These are phyloP conservation scores for Nasonia giraulti DNA, from an alignment of 1,140 invertebrate species.

Conservation along the genomic window DNA sequence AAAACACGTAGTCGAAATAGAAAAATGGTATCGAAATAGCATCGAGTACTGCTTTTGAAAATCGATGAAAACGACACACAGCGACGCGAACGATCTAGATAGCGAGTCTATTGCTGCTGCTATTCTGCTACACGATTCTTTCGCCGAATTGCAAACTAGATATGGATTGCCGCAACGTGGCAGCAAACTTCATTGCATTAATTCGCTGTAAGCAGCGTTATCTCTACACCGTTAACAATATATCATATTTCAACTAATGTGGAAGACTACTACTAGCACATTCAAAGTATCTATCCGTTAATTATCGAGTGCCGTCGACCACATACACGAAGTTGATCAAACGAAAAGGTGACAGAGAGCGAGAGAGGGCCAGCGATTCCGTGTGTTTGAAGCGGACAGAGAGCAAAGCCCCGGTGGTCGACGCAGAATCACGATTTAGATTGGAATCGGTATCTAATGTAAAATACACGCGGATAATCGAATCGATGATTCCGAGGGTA, in stretches of 20 bases:
- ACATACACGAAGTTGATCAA: background rate
- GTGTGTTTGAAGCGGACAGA: background rate
- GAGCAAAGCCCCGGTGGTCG: background rate
- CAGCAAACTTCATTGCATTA: no score
- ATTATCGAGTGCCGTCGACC: background rate
- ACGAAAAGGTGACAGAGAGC: background rate
- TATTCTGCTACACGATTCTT: no score
- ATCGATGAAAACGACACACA: no score
- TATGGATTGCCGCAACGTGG: background rate
- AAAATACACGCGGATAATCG: slow-evolving; percentile 40
- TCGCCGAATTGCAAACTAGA: background rate
- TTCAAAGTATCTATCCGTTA: background rate
- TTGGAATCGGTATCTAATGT: slow-evolving; percentile 39
- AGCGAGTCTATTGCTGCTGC: no score
- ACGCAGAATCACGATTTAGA: background rate
- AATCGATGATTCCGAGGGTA: slow-evolving; percentile 23
- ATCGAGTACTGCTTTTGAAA: no score
- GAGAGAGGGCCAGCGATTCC: background rate
- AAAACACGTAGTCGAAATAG: no score
- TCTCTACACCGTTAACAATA: background rate
- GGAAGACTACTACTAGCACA: background rate
- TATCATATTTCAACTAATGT: background rate
- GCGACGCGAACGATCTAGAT: no score
- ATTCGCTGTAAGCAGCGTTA: no score
- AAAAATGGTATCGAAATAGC: no score